Evolutionary conservation across 2,797 vertebrate species (phyloP).

Genomic region (Pagetopsis macropterus): DNA sequence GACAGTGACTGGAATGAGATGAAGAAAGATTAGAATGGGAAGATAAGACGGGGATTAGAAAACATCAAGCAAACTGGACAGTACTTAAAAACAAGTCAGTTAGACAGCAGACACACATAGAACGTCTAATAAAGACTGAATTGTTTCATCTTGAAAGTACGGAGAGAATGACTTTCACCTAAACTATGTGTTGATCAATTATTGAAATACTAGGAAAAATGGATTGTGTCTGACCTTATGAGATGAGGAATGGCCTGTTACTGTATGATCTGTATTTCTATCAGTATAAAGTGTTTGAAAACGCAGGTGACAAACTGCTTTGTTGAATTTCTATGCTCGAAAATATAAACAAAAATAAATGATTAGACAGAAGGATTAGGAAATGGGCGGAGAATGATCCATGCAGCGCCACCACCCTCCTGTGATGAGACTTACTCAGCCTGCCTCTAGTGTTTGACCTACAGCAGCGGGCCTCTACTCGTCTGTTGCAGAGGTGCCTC

Average conservation of each 20-base stretch:
- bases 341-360: too few species aligned
- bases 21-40: background rate
- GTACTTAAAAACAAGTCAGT: background rate
- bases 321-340: too few species aligned
- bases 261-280: too few species aligned
- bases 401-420: slow-evolving; percentile 53
- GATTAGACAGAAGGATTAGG: background rate
- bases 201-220: too few species aligned
- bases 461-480: slow-evolving; percentile 85
- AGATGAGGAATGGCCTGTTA: too few species aligned
- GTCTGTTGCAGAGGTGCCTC: slow-evolving; percentile 95
- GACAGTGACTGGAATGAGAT: background rate
- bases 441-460: slow-evolving; percentile 80
- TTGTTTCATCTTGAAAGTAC: too few species aligned
- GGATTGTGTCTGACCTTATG: too few species aligned
- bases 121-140: too few species aligned
- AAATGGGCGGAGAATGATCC: slow-evolving; percentile 31
- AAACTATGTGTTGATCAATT: too few species aligned
- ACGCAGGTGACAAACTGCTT: too few species aligned
- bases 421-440: slow-evolving; percentile 78
- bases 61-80: background rate
- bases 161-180: too few species aligned
- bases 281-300: too few species aligned
- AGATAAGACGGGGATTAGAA: background rate
- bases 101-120: background rate